Percentiles rank a stretch among this genome's conserved stretches.
These are phyloP conservation scores for Syrrhaptes paradoxus DNA, from an alignment of 2,113 vertebrate genomes.

Conservation along the genomic window DNA sequence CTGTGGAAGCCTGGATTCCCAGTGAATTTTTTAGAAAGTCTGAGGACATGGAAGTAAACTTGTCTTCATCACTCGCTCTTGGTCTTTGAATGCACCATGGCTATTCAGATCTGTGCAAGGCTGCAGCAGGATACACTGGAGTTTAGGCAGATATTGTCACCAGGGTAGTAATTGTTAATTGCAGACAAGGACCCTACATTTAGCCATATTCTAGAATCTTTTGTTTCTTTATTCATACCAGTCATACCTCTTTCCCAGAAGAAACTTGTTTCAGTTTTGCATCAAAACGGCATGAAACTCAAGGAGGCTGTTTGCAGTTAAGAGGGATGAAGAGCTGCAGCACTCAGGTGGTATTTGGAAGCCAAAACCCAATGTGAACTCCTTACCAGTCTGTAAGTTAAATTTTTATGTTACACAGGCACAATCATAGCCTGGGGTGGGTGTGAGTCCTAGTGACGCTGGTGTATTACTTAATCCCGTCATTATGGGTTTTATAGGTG, in stretches of 20 bases:
- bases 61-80: not conserved
- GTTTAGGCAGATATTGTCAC: not conserved
- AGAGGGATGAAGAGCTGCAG: accelerated
- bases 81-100: not conserved
- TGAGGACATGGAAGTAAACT: not conserved
- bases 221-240: not conserved
- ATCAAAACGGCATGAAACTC: not conserved
- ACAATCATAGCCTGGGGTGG: not conserved
- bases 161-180: not conserved
- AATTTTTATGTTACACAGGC: not conserved
- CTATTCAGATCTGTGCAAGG: not conserved
- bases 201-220: not conserved
- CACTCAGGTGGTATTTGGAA: not conserved
- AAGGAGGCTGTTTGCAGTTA: not conserved
- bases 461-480: not conserved
- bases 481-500: not conserved
- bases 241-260: not conserved
- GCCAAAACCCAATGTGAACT: not conserved
- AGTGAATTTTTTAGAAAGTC: not conserved
- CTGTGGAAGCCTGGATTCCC: not conserved
- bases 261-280: not conserved
- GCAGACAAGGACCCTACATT: not conserved
- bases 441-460: not conserved
- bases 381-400: not conserved
- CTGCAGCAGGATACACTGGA: not conserved